A percentile compares a stretch with the other conserved stretches of the same genome.
Evolutionary conservation across 1,140 invertebrate species (phyloP).

Genomic region (Formica selysi): DNA sequence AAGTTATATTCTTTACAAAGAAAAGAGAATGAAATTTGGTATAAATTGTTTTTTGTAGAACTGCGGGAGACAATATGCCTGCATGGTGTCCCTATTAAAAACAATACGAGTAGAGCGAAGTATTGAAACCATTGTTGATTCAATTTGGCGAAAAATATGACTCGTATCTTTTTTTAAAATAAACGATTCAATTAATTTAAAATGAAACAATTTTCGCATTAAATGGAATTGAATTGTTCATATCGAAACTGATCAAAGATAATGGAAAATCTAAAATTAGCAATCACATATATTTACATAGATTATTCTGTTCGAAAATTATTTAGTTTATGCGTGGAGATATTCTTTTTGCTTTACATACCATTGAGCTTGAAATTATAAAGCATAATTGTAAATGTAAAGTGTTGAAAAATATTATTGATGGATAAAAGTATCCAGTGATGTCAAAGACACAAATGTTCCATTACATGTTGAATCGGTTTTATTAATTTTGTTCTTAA

Average conservation of each 20-base stretch:
- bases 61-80: background rate
- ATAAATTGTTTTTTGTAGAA: slow-evolving; percentile 35
- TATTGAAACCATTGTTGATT: slow-evolving; percentile 23
- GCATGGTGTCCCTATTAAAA: background rate
- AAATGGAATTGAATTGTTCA: too few relatives aligned
- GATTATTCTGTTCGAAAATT: background rate
- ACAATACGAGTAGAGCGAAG: background rate
- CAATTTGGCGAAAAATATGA: slow-evolving; percentile 32
- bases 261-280: background rate
- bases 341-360: background rate
- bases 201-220: slow-evolving; percentile 14
- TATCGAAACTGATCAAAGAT: background rate
- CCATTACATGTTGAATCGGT: background rate
- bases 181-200: slow-evolving; percentile 11
- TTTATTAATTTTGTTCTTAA: slow-evolving; percentile 33
- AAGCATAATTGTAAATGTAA: slow-evolving; percentile 25
- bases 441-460: slow-evolving; percentile 15
- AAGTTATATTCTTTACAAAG: background rate
- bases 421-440: background rate
- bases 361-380: background rate
- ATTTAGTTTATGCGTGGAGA: background rate
- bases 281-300: background rate
- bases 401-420: background rate
- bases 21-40: background rate
- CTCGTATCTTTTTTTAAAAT: background rate